These are phyloP conservation scores for Struthidea cinerea DNA, from an alignment of 2,113 vertebrate species.

Conservation along the genomic window DNA sequence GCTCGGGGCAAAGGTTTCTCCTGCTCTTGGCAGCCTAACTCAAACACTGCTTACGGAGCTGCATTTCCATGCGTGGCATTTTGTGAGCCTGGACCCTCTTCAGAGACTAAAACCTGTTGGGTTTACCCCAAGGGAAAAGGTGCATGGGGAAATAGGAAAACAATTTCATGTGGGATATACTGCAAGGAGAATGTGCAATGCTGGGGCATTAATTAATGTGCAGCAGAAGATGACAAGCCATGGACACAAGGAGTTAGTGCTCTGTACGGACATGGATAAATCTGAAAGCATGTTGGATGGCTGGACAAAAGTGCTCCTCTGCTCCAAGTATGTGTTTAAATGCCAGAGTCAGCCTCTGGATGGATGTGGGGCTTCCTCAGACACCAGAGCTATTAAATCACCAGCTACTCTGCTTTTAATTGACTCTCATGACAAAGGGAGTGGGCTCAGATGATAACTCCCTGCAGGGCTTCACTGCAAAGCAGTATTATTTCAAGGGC, in stretches of 20 bases:
- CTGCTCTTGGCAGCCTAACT: neutral
- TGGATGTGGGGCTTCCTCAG: neutral
- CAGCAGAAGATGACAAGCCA: neutral
- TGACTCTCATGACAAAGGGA: constrained; percentile 42
- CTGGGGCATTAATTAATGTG: neutral
- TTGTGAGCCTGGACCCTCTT: neutral
- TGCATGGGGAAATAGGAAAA: neutral
- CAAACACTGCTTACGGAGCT: neutral
- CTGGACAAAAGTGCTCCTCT: neutral
- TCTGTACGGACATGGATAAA: neutral
- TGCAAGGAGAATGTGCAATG: neutral
- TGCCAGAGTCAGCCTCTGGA: neutral
- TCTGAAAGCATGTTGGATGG: neutral
- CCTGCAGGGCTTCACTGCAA: neutral
- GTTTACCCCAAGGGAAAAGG: neutral
- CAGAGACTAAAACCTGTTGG: neutral
- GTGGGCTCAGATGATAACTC: neutral
- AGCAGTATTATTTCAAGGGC: constrained; percentile 4
- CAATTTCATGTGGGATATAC: neutral
- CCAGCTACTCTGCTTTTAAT: constrained; percentile 34
- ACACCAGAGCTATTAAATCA: constrained; percentile 32
- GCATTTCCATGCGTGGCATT: neutral
- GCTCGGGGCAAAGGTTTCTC: neutral
- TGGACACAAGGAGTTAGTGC: neutral
- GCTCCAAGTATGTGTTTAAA: neutral